Conservation (phyloP, 2,888 invertebrate species). For the Griposia aprilina region DNA sequence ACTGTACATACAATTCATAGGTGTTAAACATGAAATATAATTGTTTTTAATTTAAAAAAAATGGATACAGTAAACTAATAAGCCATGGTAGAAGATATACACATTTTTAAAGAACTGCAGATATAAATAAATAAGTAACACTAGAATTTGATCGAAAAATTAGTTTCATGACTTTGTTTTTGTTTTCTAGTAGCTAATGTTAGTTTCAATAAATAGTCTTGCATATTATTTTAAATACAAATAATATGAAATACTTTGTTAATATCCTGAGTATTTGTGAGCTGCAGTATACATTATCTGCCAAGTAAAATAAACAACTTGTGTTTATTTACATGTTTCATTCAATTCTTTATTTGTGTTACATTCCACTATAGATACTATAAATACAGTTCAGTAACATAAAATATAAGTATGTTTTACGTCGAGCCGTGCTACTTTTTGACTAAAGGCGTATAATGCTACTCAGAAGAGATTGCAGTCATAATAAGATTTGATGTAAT, state of each 20-base stretch:
- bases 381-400: constrained; percentile 29
- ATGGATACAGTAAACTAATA: constrained; percentile 50
- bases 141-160: constrained; percentile 61
- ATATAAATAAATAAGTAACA: constrained; percentile 60
- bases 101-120: constrained; percentile 41
- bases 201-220: constrained; percentile 68
- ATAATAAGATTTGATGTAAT: constrained; percentile 43
- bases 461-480: constrained; percentile 49
- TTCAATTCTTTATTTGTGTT: constrained; percentile 38
- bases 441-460: constrained; percentile 38
- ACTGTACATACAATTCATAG: constrained; percentile 72
- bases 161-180: constrained; percentile 45
- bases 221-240: constrained; percentile 60
- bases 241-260: constrained; percentile 62
- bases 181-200: constrained; percentile 50
- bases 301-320: constrained; percentile 35
- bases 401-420: constrained; percentile 24
- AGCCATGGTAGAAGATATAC: constrained; percentile 40
- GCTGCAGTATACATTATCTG: constrained; percentile 52
- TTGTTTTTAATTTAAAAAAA: constrained; percentile 41
- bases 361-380: constrained; percentile 29
- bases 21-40: constrained; percentile 58
- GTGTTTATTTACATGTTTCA: constrained; percentile 49
- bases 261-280: constrained; percentile 74
- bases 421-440: constrained; percentile 8